Evolutionary conservation across 2,797 vertebrate genomes (phyloP).

Genomic region (Leuciscus waleckii): DNA sequence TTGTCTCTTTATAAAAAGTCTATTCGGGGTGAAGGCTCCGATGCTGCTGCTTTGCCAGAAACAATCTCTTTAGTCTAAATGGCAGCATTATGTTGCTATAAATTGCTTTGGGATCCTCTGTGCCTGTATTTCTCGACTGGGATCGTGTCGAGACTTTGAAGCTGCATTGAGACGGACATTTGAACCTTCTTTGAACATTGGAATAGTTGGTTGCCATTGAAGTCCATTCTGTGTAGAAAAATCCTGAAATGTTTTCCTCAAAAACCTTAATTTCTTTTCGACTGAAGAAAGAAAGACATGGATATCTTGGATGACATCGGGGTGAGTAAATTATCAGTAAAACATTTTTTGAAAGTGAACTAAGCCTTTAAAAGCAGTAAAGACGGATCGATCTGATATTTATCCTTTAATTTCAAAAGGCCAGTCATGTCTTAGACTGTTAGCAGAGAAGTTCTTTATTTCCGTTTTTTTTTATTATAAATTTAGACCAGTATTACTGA

Average conservation of each 20-base stretch:
- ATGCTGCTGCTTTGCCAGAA: slow-evolving; percentile 25
- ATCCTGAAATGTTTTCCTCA: no score
- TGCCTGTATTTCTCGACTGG: not conserved
- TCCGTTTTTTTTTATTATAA: not conserved
- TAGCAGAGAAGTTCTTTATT: not conserved
- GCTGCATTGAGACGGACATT: no score
- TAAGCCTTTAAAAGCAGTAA: not conserved
- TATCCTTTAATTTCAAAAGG: not conserved
- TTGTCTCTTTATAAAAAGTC: slow-evolving; percentile 30
- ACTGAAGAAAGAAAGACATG: no score
- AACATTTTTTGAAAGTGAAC: no score
- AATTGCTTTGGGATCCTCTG: slow-evolving; percentile 28
- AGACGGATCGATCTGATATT: not conserved
- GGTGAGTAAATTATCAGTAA: no score
- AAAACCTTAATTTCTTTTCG: no score
- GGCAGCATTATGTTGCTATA: slow-evolving; percentile 42
- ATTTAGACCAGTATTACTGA: slow-evolving; percentile 27
- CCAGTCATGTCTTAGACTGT: not conserved
- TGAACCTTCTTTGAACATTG: no score
- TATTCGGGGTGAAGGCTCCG: slow-evolving; percentile 23
- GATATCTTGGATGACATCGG: no score
- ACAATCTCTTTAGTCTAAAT: slow-evolving; percentile 39
- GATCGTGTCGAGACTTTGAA: no score
- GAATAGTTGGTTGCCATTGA: no score
- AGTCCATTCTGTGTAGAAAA: no score